Conservation (phyloP, 2,797 vertebrate genomes). For the Enoplosus armatus region DNA sequence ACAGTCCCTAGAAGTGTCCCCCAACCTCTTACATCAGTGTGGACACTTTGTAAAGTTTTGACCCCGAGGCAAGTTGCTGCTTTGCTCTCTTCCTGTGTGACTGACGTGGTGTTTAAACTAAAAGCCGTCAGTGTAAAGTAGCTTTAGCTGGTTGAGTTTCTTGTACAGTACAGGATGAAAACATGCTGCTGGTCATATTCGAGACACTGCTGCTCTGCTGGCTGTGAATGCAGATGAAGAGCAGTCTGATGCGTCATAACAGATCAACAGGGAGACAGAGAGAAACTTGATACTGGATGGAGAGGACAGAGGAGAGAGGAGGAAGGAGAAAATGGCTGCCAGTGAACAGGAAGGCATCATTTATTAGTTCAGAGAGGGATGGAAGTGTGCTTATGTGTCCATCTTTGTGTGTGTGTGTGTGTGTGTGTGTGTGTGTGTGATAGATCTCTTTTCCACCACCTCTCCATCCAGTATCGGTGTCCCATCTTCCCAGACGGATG, state of each 20-base stretch:
- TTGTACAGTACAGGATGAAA: not conserved
- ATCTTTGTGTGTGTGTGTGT: not conserved
- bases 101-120: slow-evolving; percentile 22
- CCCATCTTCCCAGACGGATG: slow-evolving; percentile 31
- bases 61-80: slow-evolving; percentile 20
- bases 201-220: not conserved
- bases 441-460: not conserved
- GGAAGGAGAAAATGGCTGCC: not conserved
- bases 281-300: not conserved
- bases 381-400: not conserved
- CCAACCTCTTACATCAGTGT: not conserved
- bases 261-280: not conserved
- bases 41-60: not conserved
- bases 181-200: slow-evolving; percentile 4
- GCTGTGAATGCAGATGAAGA: not conserved
- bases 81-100: slow-evolving; percentile 15
- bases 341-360: slow-evolving; percentile 5
- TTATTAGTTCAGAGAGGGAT: not conserved
- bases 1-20: not conserved
- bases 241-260: not conserved
- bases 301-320: not conserved
- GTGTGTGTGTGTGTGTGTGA: not conserved
- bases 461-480: slow-evolving; percentile 9
- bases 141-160: slow-evolving; percentile 13
- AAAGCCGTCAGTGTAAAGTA: slow-evolving; percentile 19